Evolutionary conservation across 2,888 invertebrate genomes (phyloP).

Genomic region (Aquatica leii): DNA sequence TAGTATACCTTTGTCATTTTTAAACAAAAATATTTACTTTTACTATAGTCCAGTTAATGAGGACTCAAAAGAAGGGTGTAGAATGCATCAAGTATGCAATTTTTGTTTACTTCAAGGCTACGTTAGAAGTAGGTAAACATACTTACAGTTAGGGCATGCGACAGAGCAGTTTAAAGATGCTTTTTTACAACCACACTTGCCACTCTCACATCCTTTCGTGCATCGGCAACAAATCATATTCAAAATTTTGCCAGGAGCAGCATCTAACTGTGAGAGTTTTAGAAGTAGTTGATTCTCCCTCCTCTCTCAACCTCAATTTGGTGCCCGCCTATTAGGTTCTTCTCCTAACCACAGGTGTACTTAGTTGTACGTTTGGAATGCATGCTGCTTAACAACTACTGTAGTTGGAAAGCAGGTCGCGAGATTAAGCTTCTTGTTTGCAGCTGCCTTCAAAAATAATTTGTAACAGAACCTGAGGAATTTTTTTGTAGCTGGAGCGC

Average conservation of each 20-base stretch:
- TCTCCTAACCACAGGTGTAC: conserved; percentile 10
- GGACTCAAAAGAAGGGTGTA: too few species aligned
- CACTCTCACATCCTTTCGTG: not conserved
- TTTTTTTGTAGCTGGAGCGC: conserved; percentile 4
- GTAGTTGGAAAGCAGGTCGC: too few species aligned
- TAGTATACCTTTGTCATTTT: too few species aligned
- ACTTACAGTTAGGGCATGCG: not conserved
- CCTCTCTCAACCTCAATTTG: not conserved
- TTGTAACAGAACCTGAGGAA: too few species aligned
- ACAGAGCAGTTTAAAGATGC: not conserved
- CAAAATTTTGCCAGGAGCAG: too few species aligned
- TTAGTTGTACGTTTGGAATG: conserved; percentile 12
- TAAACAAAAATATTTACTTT: too few species aligned
- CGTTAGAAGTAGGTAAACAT: too few species aligned
- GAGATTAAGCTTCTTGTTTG: conserved; percentile 3
- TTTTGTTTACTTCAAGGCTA: too few species aligned
- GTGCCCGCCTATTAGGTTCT: not conserved
- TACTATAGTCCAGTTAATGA: too few species aligned
- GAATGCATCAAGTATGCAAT: too few species aligned
- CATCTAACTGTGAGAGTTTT: not conserved
- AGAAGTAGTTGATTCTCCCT: not conserved
- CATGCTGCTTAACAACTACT: conserved; percentile 12
- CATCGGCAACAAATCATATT: too few species aligned
- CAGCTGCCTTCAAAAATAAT: not conserved
- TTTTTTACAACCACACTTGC: too few species aligned